Percentiles rank a stretch among this genome's conserved stretches.
phyloP scores from a whole-genome alignment of 2,797 vertebrate genomes.

The Cynopterus sphinx region DNA sequence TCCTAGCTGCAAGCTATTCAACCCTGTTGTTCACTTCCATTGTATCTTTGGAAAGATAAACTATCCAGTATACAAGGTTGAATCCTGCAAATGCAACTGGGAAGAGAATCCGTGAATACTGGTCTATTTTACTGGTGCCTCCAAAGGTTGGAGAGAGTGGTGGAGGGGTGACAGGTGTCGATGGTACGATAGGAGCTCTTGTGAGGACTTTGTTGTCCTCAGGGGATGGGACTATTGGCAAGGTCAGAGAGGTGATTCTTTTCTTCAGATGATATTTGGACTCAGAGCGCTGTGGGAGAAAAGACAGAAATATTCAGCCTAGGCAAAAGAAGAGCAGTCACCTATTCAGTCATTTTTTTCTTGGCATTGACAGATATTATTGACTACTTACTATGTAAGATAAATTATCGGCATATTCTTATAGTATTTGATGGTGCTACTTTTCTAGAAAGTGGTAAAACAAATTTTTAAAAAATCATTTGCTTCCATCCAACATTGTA shows the following conservation, averaged over 20 bases:
- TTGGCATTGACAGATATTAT: not conserved
- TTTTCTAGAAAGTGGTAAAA: not conserved
- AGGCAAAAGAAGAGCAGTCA: not conserved
- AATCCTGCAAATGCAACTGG: slow-evolving; percentile 97
- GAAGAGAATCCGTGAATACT: slow-evolving; percentile 97
- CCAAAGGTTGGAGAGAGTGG: slow-evolving; percentile 84
- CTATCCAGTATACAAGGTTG: slow-evolving; percentile 98
- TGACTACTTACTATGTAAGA: not conserved
- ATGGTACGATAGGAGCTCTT: slow-evolving; percentile 76
- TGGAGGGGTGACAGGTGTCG: slow-evolving; percentile 84
- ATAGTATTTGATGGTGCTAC: not conserved
- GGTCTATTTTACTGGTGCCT: slow-evolving; percentile 97
- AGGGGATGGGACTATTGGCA: slow-evolving; percentile 85
- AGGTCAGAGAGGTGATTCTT: slow-evolving; percentile 89
- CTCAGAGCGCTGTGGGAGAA: slow-evolving; percentile 86
- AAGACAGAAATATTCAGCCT: not conserved
- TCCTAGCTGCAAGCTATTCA: slow-evolving; percentile 1
- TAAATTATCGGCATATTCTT: not conserved
- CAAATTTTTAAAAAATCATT: not conserved
- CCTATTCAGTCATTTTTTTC: not conserved
- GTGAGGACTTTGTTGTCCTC: slow-evolving; percentile 86
- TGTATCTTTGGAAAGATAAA: slow-evolving; percentile 98
- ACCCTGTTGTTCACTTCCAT: slow-evolving; percentile 90
- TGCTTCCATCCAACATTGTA: not conserved
- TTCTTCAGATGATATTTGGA: slow-evolving; percentile 93